phyloP scores from a whole-genome alignment of 2,888 invertebrate species.

The Druceiella hillmani region DNA sequence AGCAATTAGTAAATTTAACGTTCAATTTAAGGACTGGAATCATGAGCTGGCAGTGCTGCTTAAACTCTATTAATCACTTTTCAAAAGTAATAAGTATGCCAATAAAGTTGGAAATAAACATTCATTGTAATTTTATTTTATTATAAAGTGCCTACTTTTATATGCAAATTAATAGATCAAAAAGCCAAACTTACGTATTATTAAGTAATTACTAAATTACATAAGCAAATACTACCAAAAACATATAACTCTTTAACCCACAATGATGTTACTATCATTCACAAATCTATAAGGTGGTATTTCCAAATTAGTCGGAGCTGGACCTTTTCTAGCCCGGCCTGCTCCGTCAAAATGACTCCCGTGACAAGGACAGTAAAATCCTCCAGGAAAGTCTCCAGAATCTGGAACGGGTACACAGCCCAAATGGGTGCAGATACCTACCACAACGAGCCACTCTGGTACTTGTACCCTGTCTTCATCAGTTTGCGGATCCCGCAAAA shows the following conservation, averaged over 20 bases:
- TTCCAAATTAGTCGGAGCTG: constrained; percentile 66
- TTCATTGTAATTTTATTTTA: too few species aligned
- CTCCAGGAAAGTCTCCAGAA: constrained; percentile 60
- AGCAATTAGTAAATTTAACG: too few species aligned
- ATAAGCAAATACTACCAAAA: too few species aligned
- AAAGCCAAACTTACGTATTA: too few species aligned
- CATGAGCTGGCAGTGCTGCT: too few species aligned
- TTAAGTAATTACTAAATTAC: too few species aligned
- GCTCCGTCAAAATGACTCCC: constrained; percentile 77
- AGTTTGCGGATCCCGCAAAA: constrained; percentile 65
- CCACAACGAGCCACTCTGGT: constrained; percentile 70
- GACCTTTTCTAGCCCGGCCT: constrained; percentile 70
- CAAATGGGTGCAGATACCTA: constrained; percentile 79
- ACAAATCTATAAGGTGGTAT: constrained; percentile 59
- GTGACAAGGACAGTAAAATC: constrained; percentile 79
- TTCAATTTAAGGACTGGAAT: too few species aligned
- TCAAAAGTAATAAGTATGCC: too few species aligned
- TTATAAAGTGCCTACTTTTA: too few species aligned
- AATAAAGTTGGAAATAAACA: too few species aligned
- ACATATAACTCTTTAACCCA: constrained; percentile 38
- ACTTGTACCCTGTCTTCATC: constrained; percentile 60
- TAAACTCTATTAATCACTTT: too few species aligned
- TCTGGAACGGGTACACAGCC: constrained; percentile 79
- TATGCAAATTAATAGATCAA: too few species aligned
- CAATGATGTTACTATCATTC: constrained; percentile 49